These are phyloP conservation scores for Microctonus brassicae DNA, from an alignment of 2,888 invertebrate species.

Conservation along the genomic window DNA sequence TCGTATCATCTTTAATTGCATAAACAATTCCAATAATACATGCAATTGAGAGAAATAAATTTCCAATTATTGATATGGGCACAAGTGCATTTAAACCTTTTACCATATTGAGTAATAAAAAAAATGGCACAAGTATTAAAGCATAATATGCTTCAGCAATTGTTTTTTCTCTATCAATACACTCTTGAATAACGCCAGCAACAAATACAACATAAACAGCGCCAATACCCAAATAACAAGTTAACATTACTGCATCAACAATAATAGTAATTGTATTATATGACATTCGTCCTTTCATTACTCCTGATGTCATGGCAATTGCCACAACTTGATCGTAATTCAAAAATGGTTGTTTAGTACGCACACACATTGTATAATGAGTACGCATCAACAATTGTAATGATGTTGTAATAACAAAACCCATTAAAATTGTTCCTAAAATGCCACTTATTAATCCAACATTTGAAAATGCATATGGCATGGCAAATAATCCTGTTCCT, in stretches of 20 bases:
- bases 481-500: slow-evolving; percentile 55
- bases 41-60: slow-evolving; percentile 45
- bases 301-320: slow-evolving; percentile 41
- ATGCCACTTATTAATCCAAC: slow-evolving; percentile 54
- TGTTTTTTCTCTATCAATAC: slow-evolving; percentile 41
- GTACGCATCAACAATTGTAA: slow-evolving; percentile 51
- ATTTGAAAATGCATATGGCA: slow-evolving; percentile 55
- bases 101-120: slow-evolving; percentile 50
- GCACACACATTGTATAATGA: slow-evolving; percentile 50
- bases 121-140: slow-evolving; percentile 51
- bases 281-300: slow-evolving; percentile 41
- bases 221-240: slow-evolving; percentile 53
- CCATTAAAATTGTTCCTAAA: slow-evolving; percentile 49
- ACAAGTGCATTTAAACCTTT: slow-evolving; percentile 48
- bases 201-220: slow-evolving; percentile 56
- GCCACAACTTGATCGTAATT: slow-evolving; percentile 52
- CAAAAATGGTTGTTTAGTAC: slow-evolving; percentile 43
- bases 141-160: slow-evolving; percentile 47
- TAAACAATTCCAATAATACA: slow-evolving; percentile 49
- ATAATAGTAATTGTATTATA: slow-evolving; percentile 42
- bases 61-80: slow-evolving; percentile 49
- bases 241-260: slow-evolving; percentile 48
- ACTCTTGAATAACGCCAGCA: slow-evolving; percentile 50
- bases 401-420: slow-evolving; percentile 48
- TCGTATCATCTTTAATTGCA: slow-evolving; percentile 48